Evolutionary conservation across 2,888 invertebrate species (phyloP).

Genomic region (Caenorhabditis sulstoni): DNA sequence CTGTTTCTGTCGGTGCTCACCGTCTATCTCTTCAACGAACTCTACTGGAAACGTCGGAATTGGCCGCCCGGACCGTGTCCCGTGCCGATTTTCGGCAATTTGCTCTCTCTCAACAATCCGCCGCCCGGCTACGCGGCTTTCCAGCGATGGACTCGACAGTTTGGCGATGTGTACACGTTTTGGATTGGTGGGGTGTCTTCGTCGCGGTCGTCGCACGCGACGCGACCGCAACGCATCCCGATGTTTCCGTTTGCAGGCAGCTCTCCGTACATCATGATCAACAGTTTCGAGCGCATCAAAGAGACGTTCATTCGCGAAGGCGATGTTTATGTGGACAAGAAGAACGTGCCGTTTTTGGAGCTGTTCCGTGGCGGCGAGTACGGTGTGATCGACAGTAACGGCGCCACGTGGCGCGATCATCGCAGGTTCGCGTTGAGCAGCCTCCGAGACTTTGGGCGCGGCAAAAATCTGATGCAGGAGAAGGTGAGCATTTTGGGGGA

Average conservation of each 20-base stretch:
- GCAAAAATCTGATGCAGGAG: slow-evolving; percentile 48
- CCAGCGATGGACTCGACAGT: slow-evolving; percentile 44
- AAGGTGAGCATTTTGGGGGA: too few relatives aligned
- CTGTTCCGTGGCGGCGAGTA: slow-evolving; percentile 45
- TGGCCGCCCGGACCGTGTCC: slow-evolving; percentile 51
- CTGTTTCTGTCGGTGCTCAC: not conserved
- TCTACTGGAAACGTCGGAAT: slow-evolving; percentile 43
- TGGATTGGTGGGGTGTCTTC: not conserved
- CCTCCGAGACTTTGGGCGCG: slow-evolving; percentile 53
- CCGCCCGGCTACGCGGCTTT: slow-evolving; percentile 57
- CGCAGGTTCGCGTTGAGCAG: slow-evolving; percentile 39
- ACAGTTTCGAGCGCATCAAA: slow-evolving; percentile 51
- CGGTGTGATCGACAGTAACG: slow-evolving; percentile 46
- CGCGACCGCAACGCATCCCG: too few relatives aligned
- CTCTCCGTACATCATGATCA: slow-evolving; percentile 36
- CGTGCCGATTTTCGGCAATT: slow-evolving; percentile 54
- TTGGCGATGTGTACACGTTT: slow-evolving; percentile 46
- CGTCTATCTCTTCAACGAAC: not conserved
- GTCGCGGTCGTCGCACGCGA: too few relatives aligned
- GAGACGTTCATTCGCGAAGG: slow-evolving; percentile 60
- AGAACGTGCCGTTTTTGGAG: slow-evolving; percentile 24
- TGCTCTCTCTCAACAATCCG: slow-evolving; percentile 28
- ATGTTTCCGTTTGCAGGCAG: too few relatives aligned
- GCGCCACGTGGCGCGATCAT: slow-evolving; percentile 52
- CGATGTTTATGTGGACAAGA: slow-evolving; percentile 51